phyloP scores from a whole-genome alignment of 30 jellyfish, hydroid and myxozoan genomes.

The Catostylus mosaicus region DNA sequence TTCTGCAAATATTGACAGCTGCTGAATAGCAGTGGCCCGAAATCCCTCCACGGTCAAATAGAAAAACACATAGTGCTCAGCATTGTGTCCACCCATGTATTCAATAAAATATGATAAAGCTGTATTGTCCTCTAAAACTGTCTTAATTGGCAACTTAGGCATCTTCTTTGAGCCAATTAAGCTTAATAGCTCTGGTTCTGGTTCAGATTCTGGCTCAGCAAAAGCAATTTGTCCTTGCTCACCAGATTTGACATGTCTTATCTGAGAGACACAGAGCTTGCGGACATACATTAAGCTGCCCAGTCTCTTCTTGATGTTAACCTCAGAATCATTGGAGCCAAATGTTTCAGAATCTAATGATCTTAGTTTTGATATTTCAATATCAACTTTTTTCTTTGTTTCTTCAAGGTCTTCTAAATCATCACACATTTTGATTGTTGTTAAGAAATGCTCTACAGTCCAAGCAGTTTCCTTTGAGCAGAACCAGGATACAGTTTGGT shows the following conservation, averaged over 20 bases:
- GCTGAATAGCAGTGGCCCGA: conserved; percentile 98
- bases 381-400: conserved; percentile 89
- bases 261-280: conserved; percentile 88
- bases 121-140: conserved; percentile 86
- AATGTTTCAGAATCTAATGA: conserved; percentile 86
- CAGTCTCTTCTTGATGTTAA: conserved; percentile 76
- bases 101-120: conserved; percentile 94
- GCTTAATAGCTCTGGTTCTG: conserved; percentile 75
- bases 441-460: conserved; percentile 88
- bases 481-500: conserved; percentile 96
- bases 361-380: conserved; percentile 88
- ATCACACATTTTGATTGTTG: conserved; percentile 90
- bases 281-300: conserved; percentile 94
- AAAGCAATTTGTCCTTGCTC: conserved; percentile 52
- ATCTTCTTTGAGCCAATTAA: conserved; percentile 68
- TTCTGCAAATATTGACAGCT: conserved; percentile 87
- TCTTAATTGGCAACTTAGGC: conserved; percentile 76
- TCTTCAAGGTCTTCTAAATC: conserved; percentile 97
- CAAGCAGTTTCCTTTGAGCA: conserved; percentile 93
- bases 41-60: conserved; percentile 98
- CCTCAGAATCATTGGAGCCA: conserved; percentile 86
- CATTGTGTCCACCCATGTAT: conserved; percentile 94
- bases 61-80: conserved; percentile 93
- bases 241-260: conserved; percentile 84
- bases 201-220: conserved; percentile 47